phyloP scores from a whole-genome alignment of 1,140 invertebrate genomes.

The Pogonomyrmex californicus region DNA sequence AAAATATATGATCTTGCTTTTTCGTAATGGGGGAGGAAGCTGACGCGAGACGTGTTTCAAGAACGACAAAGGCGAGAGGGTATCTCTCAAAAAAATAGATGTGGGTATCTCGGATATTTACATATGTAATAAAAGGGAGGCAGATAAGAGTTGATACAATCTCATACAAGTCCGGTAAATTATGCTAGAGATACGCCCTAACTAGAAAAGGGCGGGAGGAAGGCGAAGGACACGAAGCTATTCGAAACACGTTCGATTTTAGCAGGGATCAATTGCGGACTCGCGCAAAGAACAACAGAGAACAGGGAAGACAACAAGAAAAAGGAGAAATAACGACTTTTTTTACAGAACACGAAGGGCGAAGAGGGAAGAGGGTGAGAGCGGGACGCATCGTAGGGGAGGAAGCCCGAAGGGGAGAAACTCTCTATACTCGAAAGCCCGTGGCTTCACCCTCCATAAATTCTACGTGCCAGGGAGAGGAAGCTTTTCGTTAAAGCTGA shows the following conservation, averaged over 20 bases:
- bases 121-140: background rate
- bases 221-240: background rate
- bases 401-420: slow-evolving; percentile 24
- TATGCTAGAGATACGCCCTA: background rate
- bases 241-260: slow-evolving; percentile 35
- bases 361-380: background rate
- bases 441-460: slow-evolving; percentile 63
- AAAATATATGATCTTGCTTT: background rate
- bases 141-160: background rate
- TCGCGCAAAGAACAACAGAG: slow-evolving; percentile 1
- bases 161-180: background rate
- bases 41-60: background rate
- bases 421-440: slow-evolving; percentile 61
- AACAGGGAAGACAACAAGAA: background rate
- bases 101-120: background rate
- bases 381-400: slow-evolving; percentile 27
- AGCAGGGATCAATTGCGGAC: background rate
- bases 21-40: background rate
- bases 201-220: background rate
- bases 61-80: background rate
- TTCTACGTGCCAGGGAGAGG: slow-evolving; percentile 52
- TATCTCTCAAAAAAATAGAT: background rate
- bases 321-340: background rate
- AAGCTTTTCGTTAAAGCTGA: slow-evolving; percentile 69
- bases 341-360: background rate